Percentiles rank a stretch among this genome's conserved stretches.
phyloP scores from a whole-genome alignment of 2,888 invertebrate species.

The Eustalomyia histrio region DNA sequence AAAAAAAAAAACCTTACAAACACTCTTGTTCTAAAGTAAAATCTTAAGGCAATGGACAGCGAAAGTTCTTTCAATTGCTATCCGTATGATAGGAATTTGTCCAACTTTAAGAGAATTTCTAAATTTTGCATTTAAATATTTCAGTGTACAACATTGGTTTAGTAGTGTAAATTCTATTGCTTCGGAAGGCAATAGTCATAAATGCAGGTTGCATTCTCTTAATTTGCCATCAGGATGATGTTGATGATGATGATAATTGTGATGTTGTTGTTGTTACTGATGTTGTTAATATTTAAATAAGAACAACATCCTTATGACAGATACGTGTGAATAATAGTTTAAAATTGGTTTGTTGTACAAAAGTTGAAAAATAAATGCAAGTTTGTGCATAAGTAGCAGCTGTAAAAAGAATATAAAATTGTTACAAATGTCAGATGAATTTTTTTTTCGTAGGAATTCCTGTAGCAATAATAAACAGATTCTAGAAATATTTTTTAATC shows the following conservation, averaged over 20 bases:
- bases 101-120: no score
- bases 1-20: background rate
- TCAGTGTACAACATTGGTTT: background rate
- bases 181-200: slow-evolving; percentile 2
- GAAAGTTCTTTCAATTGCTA: no score
- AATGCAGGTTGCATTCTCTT: slow-evolving; percentile 47
- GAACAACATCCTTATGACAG: slow-evolving; percentile 49
- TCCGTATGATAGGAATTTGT: no score
- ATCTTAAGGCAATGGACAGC: background rate
- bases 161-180: background rate
- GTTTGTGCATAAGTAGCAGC: no score
- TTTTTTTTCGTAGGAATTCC: no score
- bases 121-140: no score
- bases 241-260: slow-evolving; percentile 20
- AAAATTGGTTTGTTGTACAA: slow-evolving; percentile 18
- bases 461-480: no score
- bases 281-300: slow-evolving; percentile 36
- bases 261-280: slow-evolving; percentile 23
- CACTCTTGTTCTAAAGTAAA: background rate
- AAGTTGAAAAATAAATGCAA: no score
- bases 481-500: no score
- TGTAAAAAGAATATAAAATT: no score
- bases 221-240: slow-evolving; percentile 45
- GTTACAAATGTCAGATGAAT: no score
- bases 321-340: slow-evolving; percentile 46